Evolutionary conservation across 2,113 vertebrate genomes (phyloP), one percentile per base, ranked within the genome.

Genomic region (Ranitomeya variabilis): DNA sequence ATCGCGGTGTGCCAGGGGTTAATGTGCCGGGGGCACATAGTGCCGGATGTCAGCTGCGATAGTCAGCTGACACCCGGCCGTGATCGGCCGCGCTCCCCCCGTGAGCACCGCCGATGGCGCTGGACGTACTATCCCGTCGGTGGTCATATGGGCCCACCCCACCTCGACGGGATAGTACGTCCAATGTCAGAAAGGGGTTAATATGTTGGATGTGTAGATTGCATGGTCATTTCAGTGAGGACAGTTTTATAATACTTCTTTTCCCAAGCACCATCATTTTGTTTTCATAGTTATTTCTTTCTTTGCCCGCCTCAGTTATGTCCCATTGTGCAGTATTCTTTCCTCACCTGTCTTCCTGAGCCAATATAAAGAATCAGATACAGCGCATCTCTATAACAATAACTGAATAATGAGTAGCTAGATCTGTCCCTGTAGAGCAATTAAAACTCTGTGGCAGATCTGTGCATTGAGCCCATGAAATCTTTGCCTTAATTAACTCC

Each of bases 401-500:
- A 89, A 83, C 87, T 84, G 87, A 89, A 89, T 89, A 89, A 89
- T 89, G 81, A 89, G 87, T 67, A 89, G 81, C 69, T 84, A 84
- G 87, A 89, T 89, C 87, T 89, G 81, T 89, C 87, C 87, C 87
- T 78, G 81, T 52, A 84, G 87, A 89, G 81, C 87, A 89, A 89
- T 89, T 89, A 89, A 89, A 89, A 84, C 73, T 84, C 87, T 66
- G 81, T 67, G 87, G 87, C 87, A 84, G 81, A 83, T 84, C 81
- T 84, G 87, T 89, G 87, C 69, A 84, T 67, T 84, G 87, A 89
- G 87, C 87, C 81, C 69, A 84, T 78, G 81, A 73, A 89, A 89
- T 89, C 87, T 84, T 89, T 89, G 87, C 81, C 87, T 89, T 89
- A 89, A 89, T 89, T 89, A 89, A 89, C 87, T 89, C 71, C 37